Base-by-base conservation (phyloP, 1,140 invertebrate genomes). In the Drosophila ficusphila region DNA sequence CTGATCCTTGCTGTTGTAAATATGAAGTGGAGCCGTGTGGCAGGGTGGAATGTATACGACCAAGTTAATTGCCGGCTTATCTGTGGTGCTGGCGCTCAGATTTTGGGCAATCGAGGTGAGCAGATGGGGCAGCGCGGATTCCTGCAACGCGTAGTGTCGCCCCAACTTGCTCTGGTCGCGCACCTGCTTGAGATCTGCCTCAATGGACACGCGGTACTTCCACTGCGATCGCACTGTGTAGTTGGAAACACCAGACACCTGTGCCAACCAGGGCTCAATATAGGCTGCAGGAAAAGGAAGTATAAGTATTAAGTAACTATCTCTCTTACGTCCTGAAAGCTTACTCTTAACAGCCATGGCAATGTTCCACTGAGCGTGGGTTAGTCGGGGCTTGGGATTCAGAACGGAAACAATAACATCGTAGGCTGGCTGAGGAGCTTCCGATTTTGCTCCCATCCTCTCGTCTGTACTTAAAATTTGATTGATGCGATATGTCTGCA, bases 101-200 rank as follows among this genome's bases (percentile, higher is more conserved):
- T 97, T 97, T 61, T 95, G 96, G 81, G 98, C 97, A 61, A 98
- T 93, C 0, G 96, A 95, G 8, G 97, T 97, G 39, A 97, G 94
- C 38, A 96, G 92, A 64, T 95, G 93, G 34, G 95, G 94, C 77
- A 96, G 88, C 65, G 94, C 89, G 19, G 95, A 92, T 90, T 95
- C 93, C 54, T 94, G 90, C 41, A 96, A 71, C 21, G 93, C 93
- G 91, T 93, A 95, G 76, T 95, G 93, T 0, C 93, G 91, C 0
- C 92, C 92, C 25, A 92, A 85, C 19, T 90, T 90, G 4, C 91
- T 92, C 5, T 79, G 81, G 42, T 94, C 94, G 4, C 91, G 91
- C 2, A 93, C 91, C 79, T 94, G 93, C 74, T 92, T 94, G 0
- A 94, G 93, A 36, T 93, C 93, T 1, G 96, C 94, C 23, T 95